phyloP scores from a whole-genome alignment of 2,113 vertebrate species.

The Microtus oregoni region DNA sequence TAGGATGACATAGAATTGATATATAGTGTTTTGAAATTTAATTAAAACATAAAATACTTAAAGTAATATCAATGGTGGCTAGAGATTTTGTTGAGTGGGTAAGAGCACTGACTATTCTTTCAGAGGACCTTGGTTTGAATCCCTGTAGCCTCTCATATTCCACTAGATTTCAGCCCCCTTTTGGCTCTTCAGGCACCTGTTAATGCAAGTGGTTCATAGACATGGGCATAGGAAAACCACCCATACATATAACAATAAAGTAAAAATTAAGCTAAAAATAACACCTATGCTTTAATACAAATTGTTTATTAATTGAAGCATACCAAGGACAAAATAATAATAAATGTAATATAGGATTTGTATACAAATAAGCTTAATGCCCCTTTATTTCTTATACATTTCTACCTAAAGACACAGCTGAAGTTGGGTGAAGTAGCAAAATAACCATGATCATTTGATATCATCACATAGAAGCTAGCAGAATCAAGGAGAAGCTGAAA shows the following conservation, averaged over 20 bases:
- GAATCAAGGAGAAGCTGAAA: not conserved
- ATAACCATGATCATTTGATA: fast-evolving
- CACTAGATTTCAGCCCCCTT: not conserved
- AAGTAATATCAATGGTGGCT: not conserved
- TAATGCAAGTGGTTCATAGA: not conserved
- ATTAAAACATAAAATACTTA: not conserved
- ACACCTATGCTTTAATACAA: not conserved
- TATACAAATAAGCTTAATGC: not conserved
- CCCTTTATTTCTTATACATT: not conserved
- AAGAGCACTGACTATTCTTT: not conserved
- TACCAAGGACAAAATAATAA: not conserved
- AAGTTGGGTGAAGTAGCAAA: no score
- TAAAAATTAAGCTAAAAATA: not conserved
- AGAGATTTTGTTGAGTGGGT: not conserved
- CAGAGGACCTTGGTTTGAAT: not conserved
- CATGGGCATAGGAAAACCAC: not conserved
- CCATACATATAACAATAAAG: not conserved
- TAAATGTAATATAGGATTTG: not conserved
- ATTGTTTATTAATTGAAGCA: not conserved
- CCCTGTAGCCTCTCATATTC: not conserved
- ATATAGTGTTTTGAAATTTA: not conserved
- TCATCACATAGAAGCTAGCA: not conserved
- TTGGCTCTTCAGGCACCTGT: fast-evolving
- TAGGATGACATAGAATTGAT: not conserved
- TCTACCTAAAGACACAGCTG: not conserved